phyloP scores from a whole-genome alignment of 2,113 vertebrate species.

The Solea senegalensis region DNA sequence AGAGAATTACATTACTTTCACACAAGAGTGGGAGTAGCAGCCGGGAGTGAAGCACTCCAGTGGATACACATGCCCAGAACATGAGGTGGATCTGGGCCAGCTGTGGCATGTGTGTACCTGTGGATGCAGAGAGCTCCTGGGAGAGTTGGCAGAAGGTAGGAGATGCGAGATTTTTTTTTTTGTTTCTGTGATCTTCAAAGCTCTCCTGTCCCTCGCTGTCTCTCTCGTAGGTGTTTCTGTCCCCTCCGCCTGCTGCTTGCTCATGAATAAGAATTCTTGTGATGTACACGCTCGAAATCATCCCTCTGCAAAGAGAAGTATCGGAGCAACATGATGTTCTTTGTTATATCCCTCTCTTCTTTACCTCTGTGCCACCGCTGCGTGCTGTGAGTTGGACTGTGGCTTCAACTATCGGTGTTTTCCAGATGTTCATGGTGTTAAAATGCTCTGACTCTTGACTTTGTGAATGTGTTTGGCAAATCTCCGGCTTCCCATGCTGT shows the following conservation, averaged over 20 bases:
- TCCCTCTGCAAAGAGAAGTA: background rate
- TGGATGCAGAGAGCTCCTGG: constrained; percentile 46
- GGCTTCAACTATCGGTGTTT: constrained; percentile 30
- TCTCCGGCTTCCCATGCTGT: constrained; percentile 1
- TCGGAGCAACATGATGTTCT: background rate
- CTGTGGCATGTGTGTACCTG: constrained; percentile 51
- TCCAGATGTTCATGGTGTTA: constrained; percentile 1
- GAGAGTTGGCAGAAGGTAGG: constrained; percentile 72
- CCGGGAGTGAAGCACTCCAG: constrained; percentile 26
- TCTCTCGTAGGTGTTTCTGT: constrained; percentile 16
- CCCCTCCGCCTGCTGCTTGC: background rate
- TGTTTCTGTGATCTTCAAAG: constrained; percentile 37
- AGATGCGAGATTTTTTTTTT: constrained; percentile 23
- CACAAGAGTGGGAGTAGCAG: no score
- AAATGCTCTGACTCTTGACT: constrained; percentile 26
- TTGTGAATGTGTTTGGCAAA: constrained; percentile 29
- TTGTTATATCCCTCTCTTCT: background rate
- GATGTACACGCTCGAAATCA: background rate
- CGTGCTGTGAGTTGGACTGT: background rate
- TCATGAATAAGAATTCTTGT: background rate
- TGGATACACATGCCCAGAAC: constrained; percentile 40
- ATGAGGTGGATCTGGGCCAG: constrained; percentile 54
- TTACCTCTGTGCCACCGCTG: background rate
- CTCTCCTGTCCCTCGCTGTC: constrained; percentile 55
- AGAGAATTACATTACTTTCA: background rate